These are phyloP conservation scores for Tachina lurida DNA, from an alignment of 2,888 invertebrate genomes.

Conservation along the genomic window DNA sequence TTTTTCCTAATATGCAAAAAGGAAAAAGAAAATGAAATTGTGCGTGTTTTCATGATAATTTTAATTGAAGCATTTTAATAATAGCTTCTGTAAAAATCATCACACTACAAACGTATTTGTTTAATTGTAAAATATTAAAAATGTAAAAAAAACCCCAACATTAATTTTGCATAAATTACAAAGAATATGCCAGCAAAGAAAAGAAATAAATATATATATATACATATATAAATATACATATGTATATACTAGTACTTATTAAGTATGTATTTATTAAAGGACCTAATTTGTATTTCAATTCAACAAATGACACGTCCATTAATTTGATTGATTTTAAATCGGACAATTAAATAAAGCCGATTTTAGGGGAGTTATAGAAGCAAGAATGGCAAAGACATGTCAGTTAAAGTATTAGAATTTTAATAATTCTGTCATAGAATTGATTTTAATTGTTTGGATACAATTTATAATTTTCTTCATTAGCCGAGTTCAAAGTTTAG, in stretches of 20 bases:
- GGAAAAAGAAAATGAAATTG: conserved; percentile 15
- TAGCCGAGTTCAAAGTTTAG: too few species aligned
- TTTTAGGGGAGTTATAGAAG: background rate
- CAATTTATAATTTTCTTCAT: background rate
- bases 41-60: conserved; percentile 45
- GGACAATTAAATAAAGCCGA: conserved; percentile 17
- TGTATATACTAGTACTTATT: background rate
- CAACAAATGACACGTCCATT: conserved; percentile 41
- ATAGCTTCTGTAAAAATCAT: conserved; percentile 50
- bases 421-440: background rate
- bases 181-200: background rate
- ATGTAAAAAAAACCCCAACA: conserved; percentile 27
- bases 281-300: conserved; percentile 40
- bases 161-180: conserved; percentile 31
- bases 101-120: conserved; percentile 19
- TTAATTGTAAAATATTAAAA: conserved; percentile 31
- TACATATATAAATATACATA: background rate
- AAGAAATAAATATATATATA: background rate
- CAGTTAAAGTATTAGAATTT: conserved; percentile 5
- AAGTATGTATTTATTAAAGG: background rate
- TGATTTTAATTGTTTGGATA: background rate
- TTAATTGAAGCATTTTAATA: conserved; percentile 60
- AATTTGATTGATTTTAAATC: conserved; percentile 26
- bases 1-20: background rate
- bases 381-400: background rate